Evolutionary conservation across 1,140 invertebrate species (phyloP), one percentile per base, ranked within the genome.

Genomic region (Eumaeus atala): DNA sequence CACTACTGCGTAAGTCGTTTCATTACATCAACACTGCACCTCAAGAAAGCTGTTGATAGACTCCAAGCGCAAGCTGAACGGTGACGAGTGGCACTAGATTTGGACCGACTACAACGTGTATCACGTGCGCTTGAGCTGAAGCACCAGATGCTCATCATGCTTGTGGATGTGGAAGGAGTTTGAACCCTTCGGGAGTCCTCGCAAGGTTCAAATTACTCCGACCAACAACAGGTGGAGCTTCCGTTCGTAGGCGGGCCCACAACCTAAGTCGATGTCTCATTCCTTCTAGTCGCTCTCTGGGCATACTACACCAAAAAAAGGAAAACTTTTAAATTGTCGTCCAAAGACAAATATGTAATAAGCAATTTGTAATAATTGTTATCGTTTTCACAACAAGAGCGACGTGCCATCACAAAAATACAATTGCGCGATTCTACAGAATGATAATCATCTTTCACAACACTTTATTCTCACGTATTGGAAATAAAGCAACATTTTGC

Each of bases 71-170:
- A 92, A 93, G 74, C 88, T 98, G 4, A 97, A 96, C 73, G 93
- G 93, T 49, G 96, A 96, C 0, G 95, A 97, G 73, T 98, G 96
- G 96, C 96, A 98, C 74, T 96, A 97, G 85, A 94, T 97, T 61
- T 96, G 95, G 95, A 96, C 96, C 59, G 95, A 96, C 85, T 96
- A 96, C 72, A 97, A 97, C 81, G 92, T 94, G 70, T 95, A 97
- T 80, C 96, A 98, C 21, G 1, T 18, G 9, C 16, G 9, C 17
- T 44, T 4, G n/a, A 17, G 11, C 11, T 16, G 34, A 93, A 96
- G 66, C 94, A 92, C 64, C 90, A 94, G 85, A 96, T 96, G 94
- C 91, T 95, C 3, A 93, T 96, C 87, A 83, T 97, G 38, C 81
- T 93, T 53, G 90, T 93, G 12, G 94, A 95, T n/a, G n/a, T n/a